Evolutionary conservation across 2,888 invertebrate genomes (phyloP), one percentile per base, ranked within the genome.

Genomic region (Cheiracanthium punctorium): DNA sequence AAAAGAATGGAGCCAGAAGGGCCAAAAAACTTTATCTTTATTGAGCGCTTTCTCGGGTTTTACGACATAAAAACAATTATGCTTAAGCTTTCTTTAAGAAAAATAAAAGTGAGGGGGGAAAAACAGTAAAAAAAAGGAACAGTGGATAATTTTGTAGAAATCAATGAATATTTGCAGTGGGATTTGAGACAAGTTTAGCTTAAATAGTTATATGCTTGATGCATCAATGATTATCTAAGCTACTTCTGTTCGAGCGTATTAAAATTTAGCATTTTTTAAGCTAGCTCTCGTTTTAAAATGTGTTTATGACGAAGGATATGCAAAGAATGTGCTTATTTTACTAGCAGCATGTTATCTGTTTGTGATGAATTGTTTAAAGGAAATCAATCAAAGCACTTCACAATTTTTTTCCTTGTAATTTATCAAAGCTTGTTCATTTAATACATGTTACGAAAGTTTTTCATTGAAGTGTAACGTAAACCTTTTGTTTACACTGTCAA

Each of bases 121-220:
- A 48, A 48, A 48, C 5, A 17, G 17, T 12, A 48, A 17, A 4
- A 24, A 58, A 24, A 58, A 58, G 24, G 24, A 58, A 58, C 7
- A 24, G 24, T 17, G 17, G 4, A 58, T 4, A 24, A 17, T 58
- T 24, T 17, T 24, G 20, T 58, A 58, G 24, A 24, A 58, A 58
- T 58, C 58, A 58, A 58, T 58, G 24, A 58, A 2, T 17, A 24
- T 24, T 24, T 58, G 58, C 58, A 24, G 5, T 20, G 1, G n/a
- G 17, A 67, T 67, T 67, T 67, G 14, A 12, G 32, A 30, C 30
- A 67, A 67, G 67, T 30, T 67, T 67, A 67, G 67, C 67, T 12
- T 30, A 67, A 67, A 67, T 58, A 58, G 20, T 58, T 24, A 24
- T 24, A 24, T 24, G 24, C 5, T 37, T 24, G 24, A 58, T 24